These are phyloP conservation scores for Madoqua kirkii DNA, from an alignment of 2,113 vertebrate species.

Conservation along the genomic window DNA sequence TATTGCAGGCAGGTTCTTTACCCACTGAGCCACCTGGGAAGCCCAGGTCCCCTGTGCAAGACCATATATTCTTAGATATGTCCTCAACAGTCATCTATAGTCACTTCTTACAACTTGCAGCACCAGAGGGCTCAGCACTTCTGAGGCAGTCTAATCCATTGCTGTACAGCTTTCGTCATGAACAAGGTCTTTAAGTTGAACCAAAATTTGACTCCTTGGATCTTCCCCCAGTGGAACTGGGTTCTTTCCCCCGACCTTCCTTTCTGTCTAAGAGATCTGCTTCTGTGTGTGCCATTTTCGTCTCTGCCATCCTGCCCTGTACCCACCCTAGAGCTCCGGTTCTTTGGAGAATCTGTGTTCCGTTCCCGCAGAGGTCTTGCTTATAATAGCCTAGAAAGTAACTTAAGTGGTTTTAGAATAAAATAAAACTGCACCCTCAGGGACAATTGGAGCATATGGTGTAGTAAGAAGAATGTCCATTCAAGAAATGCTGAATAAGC, in stretches of 20 bases:
- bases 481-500: conserved; percentile 28
- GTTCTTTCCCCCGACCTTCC: background rate
- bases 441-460: conserved; percentile 12
- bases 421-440: conserved; percentile 37
- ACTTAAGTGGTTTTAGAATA: conserved; percentile 46
- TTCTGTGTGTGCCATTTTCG: background rate
- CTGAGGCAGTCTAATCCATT: background rate
- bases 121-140: background rate
- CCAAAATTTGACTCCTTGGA: background rate
- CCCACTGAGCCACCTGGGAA: background rate
- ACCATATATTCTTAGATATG: background rate
- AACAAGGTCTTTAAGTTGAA: background rate
- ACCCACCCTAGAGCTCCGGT: background rate
- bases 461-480: background rate
- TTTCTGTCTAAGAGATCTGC: background rate
- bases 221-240: background rate
- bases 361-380: background rate
- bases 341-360: conserved; percentile 15
- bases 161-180: background rate
- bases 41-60: background rate
- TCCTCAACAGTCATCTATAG: background rate
- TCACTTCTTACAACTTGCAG: background rate
- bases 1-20: background rate
- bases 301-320: background rate
- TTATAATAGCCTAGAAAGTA: conserved; percentile 34